A percentile compares a stretch with the other conserved stretches of the same genome.
Evolutionary conservation across 2,888 invertebrate genomes (phyloP).

Genomic region (Clunio marinus): DNA sequence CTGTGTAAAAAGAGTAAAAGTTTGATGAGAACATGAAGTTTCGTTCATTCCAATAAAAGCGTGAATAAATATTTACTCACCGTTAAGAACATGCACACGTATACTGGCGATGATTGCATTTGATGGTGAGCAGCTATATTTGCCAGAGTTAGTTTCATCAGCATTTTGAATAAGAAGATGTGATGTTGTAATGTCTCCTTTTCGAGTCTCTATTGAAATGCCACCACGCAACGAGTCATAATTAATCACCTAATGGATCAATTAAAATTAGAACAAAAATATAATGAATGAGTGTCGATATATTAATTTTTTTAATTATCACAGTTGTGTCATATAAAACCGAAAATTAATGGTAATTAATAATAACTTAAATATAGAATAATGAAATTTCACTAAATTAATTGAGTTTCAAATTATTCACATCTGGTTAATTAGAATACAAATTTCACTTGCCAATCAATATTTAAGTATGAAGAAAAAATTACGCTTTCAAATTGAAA

Average conservation of each 20-base stretch:
- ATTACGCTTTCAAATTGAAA: neutral
- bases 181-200: slow-evolving; percentile 76
- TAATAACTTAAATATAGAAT: too few species aligned
- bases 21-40: neutral
- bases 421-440: too few species aligned
- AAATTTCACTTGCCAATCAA: too few species aligned
- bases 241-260: slow-evolving; percentile 71
- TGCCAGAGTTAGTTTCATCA: slow-evolving; percentile 72
- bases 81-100: slow-evolving; percentile 77
- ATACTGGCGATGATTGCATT: slow-evolving; percentile 78
- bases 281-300: too few species aligned
- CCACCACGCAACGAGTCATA: slow-evolving; percentile 80
- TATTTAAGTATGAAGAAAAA: too few species aligned
- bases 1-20: slow-evolving; percentile 47
- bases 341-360: too few species aligned
- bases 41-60: neutral
- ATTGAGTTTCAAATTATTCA: too few species aligned
- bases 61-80: slow-evolving; percentile 52
- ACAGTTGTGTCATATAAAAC: too few species aligned
- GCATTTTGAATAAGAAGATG: slow-evolving; percentile 80
- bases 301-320: too few species aligned
- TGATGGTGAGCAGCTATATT: slow-evolving; percentile 80
- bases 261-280: too few species aligned
- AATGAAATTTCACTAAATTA: too few species aligned
- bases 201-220: slow-evolving; percentile 78